phyloP scores from a whole-genome alignment of 2,888 invertebrate species.

The Rhingia campestris region DNA sequence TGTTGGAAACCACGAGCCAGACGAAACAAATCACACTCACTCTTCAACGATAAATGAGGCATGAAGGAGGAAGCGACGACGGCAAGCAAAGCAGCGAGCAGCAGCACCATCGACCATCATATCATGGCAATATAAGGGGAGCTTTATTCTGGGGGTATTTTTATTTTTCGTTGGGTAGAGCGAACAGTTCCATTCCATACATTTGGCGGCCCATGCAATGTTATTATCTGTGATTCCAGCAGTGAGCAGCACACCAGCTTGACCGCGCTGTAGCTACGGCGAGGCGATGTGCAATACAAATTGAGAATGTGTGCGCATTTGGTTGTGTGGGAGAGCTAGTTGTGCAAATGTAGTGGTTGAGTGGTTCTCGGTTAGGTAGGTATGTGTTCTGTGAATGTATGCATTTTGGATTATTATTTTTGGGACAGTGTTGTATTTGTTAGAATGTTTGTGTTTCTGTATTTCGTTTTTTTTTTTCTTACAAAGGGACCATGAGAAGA shows the following conservation, averaged over 20 bases:
- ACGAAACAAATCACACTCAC: constrained; percentile 59
- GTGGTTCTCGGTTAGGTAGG: not conserved
- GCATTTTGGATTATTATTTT: not conserved
- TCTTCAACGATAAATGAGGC: constrained; percentile 49
- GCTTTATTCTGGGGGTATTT: constrained; percentile 38
- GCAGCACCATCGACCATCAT: not conserved
- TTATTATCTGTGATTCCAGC: not conserved
- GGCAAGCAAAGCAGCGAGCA: constrained; percentile 10
- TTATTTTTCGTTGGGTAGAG: constrained; percentile 7
- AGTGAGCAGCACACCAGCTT: not conserved
- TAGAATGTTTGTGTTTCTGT: no score
- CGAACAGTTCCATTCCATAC: not conserved
- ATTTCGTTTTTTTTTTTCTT: no score
- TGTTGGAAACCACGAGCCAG: constrained; percentile 51
- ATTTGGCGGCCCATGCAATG: not conserved
- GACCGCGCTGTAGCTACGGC: not conserved
- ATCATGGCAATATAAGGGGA: not conserved
- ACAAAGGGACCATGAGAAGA: no score
- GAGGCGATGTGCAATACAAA: no score
- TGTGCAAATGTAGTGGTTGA: not conserved
- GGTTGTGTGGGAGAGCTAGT: constrained; percentile 5
- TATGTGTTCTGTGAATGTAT: not conserved
- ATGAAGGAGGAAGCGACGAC: constrained; percentile 9
- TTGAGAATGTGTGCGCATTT: no score
- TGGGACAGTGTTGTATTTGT: no score